A percentile compares a stretch with the other conserved stretches of the same genome.
phyloP scores from a whole-genome alignment of 2,113 vertebrate species.

The Thalassoma bifasciatum region DNA sequence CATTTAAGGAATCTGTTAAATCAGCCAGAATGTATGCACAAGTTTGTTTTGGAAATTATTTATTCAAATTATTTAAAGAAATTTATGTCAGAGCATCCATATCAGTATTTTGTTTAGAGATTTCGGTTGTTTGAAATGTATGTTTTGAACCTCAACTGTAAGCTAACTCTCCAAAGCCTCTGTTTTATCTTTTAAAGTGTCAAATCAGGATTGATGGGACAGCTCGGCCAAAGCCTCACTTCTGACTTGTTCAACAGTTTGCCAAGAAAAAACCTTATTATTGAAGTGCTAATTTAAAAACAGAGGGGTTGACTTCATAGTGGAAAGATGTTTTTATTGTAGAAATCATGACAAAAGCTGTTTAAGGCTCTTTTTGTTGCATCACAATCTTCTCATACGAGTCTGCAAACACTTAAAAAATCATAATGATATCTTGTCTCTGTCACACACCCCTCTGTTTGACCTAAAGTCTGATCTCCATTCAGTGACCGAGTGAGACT shows the following conservation, averaged over 20 bases:
- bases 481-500: background rate
- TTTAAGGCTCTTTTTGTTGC: background rate
- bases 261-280: constrained; percentile 37
- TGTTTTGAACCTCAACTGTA: constrained; percentile 75
- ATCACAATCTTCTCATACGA: background rate
- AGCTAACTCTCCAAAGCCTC: constrained; percentile 84
- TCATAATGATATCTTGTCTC: background rate
- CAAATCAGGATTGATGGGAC: constrained; percentile 17
- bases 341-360: background rate
- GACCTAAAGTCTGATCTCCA: background rate
- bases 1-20: constrained; percentile 59
- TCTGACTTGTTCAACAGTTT: constrained; percentile 46
- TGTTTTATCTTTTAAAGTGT: constrained; percentile 39
- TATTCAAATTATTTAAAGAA: constrained; percentile 84
- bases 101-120: constrained; percentile 78
- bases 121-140: constrained; percentile 58
- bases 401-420: background rate
- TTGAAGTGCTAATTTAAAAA: constrained; percentile 28
- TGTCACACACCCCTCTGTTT: background rate
- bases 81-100: constrained; percentile 75
- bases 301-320: background rate
- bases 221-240: constrained; percentile 40
- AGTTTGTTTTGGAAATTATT: constrained; percentile 77
- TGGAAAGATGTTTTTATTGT: background rate
- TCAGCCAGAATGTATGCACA: constrained; percentile 81